Evolutionary conservation across 2,797 vertebrate species (phyloP).

Genomic region (Tenualosa ilisha): DNA sequence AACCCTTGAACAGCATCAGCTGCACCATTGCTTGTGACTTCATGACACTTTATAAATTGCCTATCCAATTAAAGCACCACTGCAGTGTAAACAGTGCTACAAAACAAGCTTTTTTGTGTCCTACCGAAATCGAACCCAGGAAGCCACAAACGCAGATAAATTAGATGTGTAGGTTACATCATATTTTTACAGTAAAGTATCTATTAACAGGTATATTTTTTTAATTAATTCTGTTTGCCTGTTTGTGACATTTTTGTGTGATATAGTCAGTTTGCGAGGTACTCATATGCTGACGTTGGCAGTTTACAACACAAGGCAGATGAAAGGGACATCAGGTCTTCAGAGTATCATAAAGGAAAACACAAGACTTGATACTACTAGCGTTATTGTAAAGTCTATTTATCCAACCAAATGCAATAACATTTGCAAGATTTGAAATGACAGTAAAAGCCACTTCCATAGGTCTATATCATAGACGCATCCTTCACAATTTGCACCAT

Average conservation of each 20-base stretch:
- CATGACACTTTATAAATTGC: conserved; percentile 17
- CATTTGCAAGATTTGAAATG: neutral
- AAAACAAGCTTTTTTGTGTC: neutral
- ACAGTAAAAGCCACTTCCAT: neutral
- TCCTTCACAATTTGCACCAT: neutral
- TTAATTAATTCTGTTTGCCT: neutral
- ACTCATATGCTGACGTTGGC: neutral
- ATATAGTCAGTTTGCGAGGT: neutral
- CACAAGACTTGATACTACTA: neutral
- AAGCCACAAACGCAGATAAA: neutral
- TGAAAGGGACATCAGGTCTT: neutral
- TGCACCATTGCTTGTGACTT: conserved; percentile 41
- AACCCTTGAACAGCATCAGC: conserved; percentile 29
- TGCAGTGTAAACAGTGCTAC: neutral
- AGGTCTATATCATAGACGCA: neutral
- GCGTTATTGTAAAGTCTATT: neutral
- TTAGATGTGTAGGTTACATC: neutral
- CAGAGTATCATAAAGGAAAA: neutral
- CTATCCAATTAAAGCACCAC: conserved; percentile 1
- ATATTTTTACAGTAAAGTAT: too few relatives aligned
- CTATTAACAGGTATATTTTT: too few relatives aligned
- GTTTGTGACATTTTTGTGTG: neutral
- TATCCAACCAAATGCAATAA: neutral
- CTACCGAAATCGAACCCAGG: neutral
- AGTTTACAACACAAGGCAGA: neutral